These are phyloP conservation scores for Arctia plantaginis DNA, from an alignment of 2,888 invertebrate genomes.

Conservation along the genomic window DNA sequence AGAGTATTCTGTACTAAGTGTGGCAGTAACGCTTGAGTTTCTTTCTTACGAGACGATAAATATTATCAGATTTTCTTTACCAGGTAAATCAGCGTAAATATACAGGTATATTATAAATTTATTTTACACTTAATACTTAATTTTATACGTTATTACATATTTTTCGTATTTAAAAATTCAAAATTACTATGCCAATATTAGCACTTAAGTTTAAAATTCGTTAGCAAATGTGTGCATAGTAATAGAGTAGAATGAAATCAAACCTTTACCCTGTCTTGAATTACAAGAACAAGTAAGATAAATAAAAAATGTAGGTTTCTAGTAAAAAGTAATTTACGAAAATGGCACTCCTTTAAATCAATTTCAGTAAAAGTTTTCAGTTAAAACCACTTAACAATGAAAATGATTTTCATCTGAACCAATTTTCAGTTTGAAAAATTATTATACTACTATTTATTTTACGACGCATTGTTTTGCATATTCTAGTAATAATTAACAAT, in stretches of 20 bases:
- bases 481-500: conserved; percentile 23
- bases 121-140: too few species aligned
- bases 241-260: not conserved
- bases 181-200: too few species aligned
- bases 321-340: not conserved
- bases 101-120: too few species aligned
- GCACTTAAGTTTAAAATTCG: too few species aligned
- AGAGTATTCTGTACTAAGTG: not conserved
- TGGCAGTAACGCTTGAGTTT: not conserved
- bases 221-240: not conserved
- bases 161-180: too few species aligned
- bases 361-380: not conserved
- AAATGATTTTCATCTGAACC: not conserved
- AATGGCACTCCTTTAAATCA: not conserved
- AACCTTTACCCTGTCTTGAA: not conserved
- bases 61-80: not conserved
- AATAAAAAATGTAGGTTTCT: not conserved
- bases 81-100: not conserved
- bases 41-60: not conserved
- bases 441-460: conserved; percentile 20
- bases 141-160: too few species aligned
- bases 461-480: conserved; percentile 32
- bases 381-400: not conserved
- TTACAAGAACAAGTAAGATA: not conserved
- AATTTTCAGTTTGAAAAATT: conserved; percentile 7